Conservation (phyloP, 2,113 vertebrate genomes). For the human (Homo sapiens) region DNA sequence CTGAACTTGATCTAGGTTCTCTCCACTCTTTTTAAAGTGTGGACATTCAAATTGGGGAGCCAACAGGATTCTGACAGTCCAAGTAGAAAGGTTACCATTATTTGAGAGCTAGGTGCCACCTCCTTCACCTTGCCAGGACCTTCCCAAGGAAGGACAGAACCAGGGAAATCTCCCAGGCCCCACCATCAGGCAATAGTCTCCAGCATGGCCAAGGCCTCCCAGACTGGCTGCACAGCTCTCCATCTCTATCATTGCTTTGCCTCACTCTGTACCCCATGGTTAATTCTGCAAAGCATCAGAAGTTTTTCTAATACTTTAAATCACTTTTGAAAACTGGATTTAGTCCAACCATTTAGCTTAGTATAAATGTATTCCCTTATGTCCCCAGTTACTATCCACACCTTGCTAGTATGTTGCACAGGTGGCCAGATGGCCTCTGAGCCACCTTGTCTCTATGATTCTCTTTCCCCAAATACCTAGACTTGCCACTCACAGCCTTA, state of each 20-base stretch:
- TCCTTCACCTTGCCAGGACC: neutral
- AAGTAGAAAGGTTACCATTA: neutral
- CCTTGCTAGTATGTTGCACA: neutral
- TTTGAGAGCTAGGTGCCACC: neutral
- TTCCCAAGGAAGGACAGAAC: neutral
- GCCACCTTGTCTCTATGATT: neutral
- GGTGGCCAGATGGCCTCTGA: neutral
- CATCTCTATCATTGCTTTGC: neutral
- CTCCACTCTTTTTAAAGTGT: neutral
- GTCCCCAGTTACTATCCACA: neutral
- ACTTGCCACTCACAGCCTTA: neutral
- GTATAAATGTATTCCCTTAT: neutral
- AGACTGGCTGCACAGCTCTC: neutral
- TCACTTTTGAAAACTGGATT: constrained; percentile 4
- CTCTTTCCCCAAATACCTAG: neutral
- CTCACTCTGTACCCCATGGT: neutral
- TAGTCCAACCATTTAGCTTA: neutral
- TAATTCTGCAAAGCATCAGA: neutral
- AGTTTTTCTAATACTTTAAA: neutral
- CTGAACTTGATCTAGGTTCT: neutral
- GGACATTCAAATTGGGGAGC: neutral
- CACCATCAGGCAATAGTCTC: neutral
- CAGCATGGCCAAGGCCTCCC: accelerated
- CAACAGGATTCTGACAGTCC: neutral
- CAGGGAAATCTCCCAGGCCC: neutral